A percentile compares a stretch with the other conserved stretches of the same genome.
These are phyloP conservation scores for Irena cyanogastra DNA, from an alignment of 2,113 vertebrate genomes.

Conservation along the genomic window DNA sequence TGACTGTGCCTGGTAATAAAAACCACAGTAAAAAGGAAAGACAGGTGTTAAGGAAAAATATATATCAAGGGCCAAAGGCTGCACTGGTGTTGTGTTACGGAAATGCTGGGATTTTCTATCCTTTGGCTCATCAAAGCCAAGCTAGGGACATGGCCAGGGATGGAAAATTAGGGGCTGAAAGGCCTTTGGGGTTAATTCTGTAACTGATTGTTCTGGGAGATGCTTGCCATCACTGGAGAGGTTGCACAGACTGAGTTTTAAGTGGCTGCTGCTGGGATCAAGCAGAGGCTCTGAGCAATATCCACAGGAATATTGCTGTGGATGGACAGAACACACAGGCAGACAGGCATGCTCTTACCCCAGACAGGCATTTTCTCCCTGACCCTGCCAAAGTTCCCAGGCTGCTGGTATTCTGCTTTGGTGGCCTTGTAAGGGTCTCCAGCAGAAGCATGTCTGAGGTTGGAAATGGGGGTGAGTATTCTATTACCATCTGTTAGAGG, in stretches of 20 bases:
- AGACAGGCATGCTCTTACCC: not conserved
- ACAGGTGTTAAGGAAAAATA: not conserved
- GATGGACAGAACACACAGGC: not conserved
- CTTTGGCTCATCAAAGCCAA: not conserved
- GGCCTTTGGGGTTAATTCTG: not conserved
- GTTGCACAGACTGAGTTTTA: fast-evolving
- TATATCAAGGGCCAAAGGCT: not conserved
- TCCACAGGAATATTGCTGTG: not conserved
- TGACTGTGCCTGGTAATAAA: not conserved
- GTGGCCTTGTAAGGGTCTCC: not conserved
- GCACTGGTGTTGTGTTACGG: fast-evolving
- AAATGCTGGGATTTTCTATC: not conserved
- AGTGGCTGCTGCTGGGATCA: not conserved
- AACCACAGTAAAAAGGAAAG: not conserved
- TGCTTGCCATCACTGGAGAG: not conserved
- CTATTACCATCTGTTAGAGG: too few species aligned
- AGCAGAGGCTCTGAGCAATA: not conserved
- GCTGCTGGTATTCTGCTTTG: not conserved
- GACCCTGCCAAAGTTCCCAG: not conserved
- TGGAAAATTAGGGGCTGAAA: not conserved
- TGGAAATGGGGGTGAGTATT: too few species aligned
- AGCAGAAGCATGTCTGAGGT: too few species aligned
- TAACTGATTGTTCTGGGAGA: not conserved
- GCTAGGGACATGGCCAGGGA: not conserved
- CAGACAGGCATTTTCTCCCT: not conserved